Conservation (phyloP, 2,888 invertebrate species). For the Margaritifera margaritifera region DNA sequence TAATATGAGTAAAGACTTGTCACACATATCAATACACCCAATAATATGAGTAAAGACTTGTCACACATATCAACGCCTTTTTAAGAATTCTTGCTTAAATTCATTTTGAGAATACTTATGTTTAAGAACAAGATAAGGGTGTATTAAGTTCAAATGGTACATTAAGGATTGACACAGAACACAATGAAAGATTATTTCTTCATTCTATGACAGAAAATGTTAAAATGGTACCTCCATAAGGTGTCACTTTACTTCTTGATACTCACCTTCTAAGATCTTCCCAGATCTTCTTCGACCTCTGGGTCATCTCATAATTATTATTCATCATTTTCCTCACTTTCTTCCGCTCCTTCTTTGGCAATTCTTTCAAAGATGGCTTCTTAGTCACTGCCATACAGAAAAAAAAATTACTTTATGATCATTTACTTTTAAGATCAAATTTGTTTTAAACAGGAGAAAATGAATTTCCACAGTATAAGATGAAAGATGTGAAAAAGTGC, state of each 20-base stretch:
- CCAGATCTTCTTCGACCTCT: conserved; percentile 65
- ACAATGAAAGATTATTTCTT: no score
- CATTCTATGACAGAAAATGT: no score
- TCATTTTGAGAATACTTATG: no score
- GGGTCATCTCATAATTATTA: conserved; percentile 62
- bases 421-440: neutral
- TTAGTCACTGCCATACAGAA: conserved; percentile 41
- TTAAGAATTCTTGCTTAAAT: no score
- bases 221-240: neutral
- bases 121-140: neutral
- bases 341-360: conserved; percentile 61
- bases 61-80: no score
- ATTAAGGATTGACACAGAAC: no score
- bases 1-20: no score
- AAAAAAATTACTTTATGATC: neutral
- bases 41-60: no score
- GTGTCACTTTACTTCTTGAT: no score
- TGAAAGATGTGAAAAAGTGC: no score
- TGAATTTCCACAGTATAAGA: neutral
- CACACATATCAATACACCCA: no score
- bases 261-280: conserved; percentile 65
- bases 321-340: conserved; percentile 60
- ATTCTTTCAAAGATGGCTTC: conserved; percentile 55
- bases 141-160: no score
- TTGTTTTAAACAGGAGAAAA: neutral